Evolutionary conservation across 2,888 invertebrate genomes (phyloP).

Genomic region (Netelia inedita): DNA sequence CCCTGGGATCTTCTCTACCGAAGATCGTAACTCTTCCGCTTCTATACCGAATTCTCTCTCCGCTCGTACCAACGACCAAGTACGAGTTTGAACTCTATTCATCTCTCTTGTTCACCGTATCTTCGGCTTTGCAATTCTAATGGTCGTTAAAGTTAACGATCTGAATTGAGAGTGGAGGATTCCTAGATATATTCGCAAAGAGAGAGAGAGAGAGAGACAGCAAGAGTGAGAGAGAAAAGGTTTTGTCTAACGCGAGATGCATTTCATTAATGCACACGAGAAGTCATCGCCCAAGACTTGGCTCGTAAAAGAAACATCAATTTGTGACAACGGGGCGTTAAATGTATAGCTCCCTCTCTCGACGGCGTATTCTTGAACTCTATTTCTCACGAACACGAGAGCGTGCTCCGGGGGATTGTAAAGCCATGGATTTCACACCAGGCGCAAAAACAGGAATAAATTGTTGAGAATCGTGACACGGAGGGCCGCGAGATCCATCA

Average conservation of each 20-base stretch:
- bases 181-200: background rate
- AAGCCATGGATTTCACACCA: slow-evolving; percentile 3
- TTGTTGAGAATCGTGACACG: background rate
- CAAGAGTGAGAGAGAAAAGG: slow-evolving; percentile 20
- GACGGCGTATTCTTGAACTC: slow-evolving; percentile 20
- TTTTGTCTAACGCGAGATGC: slow-evolving; percentile 56
- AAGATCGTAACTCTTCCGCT: slow-evolving; percentile 42
- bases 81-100: slow-evolving; percentile 61
- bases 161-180: slow-evolving; percentile 62
- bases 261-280: slow-evolving; percentile 49
- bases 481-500: background rate
- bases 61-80: background rate
- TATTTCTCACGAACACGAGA: background rate
- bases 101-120: slow-evolving; percentile 60
- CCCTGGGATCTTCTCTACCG: slow-evolving; percentile 39
- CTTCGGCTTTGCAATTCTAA: slow-evolving; percentile 63
- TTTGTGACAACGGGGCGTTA: slow-evolving; percentile 64
- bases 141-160: slow-evolving; percentile 68
- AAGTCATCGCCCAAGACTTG: slow-evolving; percentile 21
- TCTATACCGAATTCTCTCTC: background rate
- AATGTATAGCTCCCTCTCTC: slow-evolving; percentile 29
- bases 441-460: slow-evolving; percentile 19
- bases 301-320: slow-evolving; percentile 62
- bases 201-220: slow-evolving; percentile 6
- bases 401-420: background rate